Percentiles rank a stretch among this genome's conserved stretches.
Evolutionary conservation across 1,140 invertebrate genomes (phyloP).

Genomic region (Mizuhopecten yessoensis): DNA sequence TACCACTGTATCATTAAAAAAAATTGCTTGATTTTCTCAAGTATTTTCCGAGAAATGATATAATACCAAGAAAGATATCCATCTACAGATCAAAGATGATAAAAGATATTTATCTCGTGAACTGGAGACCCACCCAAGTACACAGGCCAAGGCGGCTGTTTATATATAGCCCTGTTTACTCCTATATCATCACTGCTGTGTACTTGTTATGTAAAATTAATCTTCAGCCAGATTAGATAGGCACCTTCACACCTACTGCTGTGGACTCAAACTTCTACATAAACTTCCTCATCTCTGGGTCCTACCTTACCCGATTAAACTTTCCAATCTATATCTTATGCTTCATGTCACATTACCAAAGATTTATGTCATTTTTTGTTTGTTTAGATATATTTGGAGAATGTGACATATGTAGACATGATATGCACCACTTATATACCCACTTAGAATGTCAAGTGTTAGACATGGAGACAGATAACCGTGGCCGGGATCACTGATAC

Average conservation of each 20-base stretch:
- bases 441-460: constrained; percentile 23
- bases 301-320: neutral
- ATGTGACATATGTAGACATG: constrained; percentile 32
- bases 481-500: neutral
- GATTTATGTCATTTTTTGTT: neutral
- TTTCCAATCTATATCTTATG: neutral
- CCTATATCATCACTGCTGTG: too few relatives aligned
- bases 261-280: neutral
- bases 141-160: neutral
- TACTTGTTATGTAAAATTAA: constrained; percentile 1
- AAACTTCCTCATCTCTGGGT: constrained; percentile 16
- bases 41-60: neutral
- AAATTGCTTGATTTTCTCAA: neutral
- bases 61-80: neutral
- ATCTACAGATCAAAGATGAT: neutral
- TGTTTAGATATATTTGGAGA: neutral
- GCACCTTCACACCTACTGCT: neutral
- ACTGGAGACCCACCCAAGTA: neutral
- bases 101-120: neutral
- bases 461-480: neutral
- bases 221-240: neutral
- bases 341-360: neutral
- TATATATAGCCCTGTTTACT: neutral
- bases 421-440: constrained; percentile 15
- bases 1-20: too few relatives aligned